phyloP scores from a whole-genome alignment of 1,140 invertebrate genomes.

The Pseudoatta argentina region DNA sequence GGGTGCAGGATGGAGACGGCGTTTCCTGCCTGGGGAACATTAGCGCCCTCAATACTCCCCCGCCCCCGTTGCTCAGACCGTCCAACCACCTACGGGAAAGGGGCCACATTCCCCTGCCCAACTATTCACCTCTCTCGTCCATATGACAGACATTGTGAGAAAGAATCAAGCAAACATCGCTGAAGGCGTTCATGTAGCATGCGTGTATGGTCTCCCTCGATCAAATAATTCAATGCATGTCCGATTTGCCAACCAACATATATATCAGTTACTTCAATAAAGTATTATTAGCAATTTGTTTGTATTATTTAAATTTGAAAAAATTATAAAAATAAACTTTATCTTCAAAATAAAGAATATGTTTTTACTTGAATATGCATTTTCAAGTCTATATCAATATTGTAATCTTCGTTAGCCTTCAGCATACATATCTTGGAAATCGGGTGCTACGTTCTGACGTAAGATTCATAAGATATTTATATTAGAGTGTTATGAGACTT shows the following conservation, averaged over 20 bases:
- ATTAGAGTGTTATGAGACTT: slow-evolving; percentile 20
- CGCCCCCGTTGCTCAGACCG: slow-evolving; percentile 63
- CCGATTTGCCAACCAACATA: not conserved
- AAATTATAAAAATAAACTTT: not conserved
- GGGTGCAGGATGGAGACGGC: slow-evolving; percentile 84
- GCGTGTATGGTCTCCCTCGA: slow-evolving; percentile 24
- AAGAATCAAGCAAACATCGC: slow-evolving; percentile 63
- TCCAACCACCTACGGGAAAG: slow-evolving; percentile 61
- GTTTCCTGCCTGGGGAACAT: slow-evolving; percentile 85
- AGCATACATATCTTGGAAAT: not conserved
- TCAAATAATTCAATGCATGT: slow-evolving; percentile 28
- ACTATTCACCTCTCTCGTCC: slow-evolving; percentile 62
- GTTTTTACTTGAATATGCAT: not conserved
- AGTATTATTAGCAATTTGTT: not conserved
- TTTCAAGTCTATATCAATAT: not conserved
- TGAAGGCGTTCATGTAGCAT: slow-evolving; percentile 10
- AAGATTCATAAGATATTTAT: slow-evolving; percentile 6
- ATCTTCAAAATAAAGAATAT: not conserved
- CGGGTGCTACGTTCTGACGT: slow-evolving; percentile 6
- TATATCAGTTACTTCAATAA: not conserved
- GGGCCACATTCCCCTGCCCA: slow-evolving; percentile 66
- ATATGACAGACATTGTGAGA: slow-evolving; percentile 71
- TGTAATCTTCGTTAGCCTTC: not conserved
- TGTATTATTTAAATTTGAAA: not conserved
- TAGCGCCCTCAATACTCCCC: slow-evolving; percentile 85